phyloP scores from a whole-genome alignment of 2,888 invertebrate species.

The Digitonthophagus gazella region DNA sequence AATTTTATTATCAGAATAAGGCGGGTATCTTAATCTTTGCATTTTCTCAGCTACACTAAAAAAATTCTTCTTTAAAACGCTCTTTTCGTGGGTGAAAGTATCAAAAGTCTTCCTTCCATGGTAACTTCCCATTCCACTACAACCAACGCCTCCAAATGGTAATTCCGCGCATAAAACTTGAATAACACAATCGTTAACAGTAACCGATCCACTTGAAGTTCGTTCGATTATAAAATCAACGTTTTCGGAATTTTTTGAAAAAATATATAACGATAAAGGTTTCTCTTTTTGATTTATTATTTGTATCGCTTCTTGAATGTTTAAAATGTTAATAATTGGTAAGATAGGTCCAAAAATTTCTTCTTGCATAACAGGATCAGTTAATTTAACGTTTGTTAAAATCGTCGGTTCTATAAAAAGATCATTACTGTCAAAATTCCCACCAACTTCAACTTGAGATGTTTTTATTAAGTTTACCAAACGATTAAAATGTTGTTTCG shows the following conservation, averaged over 20 bases:
- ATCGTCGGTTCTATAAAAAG: constrained; percentile 79
- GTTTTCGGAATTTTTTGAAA: constrained; percentile 63
- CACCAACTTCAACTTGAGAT: constrained; percentile 76
- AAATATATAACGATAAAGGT: constrained; percentile 86
- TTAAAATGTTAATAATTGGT: constrained; percentile 80
- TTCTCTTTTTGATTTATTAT: constrained; percentile 87
- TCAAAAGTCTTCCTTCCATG: constrained; percentile 90
- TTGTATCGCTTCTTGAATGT: constrained; percentile 84
- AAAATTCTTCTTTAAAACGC: constrained; percentile 70
- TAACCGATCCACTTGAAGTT: constrained; percentile 78
- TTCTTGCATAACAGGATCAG: constrained; percentile 78
- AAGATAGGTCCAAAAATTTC: constrained; percentile 97
- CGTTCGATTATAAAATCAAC: constrained; percentile 63
- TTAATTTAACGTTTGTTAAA: constrained; percentile 66
- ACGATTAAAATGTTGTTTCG: constrained; percentile 79
- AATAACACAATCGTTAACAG: constrained; percentile 84
- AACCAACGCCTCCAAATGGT: constrained; percentile 97
- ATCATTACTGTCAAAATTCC: constrained; percentile 70
- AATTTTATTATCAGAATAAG: constrained; percentile 55
- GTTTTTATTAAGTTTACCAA: constrained; percentile 63
- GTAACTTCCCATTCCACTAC: constrained; percentile 91
- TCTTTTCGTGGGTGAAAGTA: constrained; percentile 91
- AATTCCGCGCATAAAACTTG: constrained; percentile 83
- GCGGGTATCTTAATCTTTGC: constrained; percentile 75
- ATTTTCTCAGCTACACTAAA: constrained; percentile 67